Percentiles rank a stretch among this genome's conserved stretches.
These are phyloP conservation scores for Cyprinella venusta DNA, from an alignment of 2,797 vertebrate species.

Conservation along the genomic window DNA sequence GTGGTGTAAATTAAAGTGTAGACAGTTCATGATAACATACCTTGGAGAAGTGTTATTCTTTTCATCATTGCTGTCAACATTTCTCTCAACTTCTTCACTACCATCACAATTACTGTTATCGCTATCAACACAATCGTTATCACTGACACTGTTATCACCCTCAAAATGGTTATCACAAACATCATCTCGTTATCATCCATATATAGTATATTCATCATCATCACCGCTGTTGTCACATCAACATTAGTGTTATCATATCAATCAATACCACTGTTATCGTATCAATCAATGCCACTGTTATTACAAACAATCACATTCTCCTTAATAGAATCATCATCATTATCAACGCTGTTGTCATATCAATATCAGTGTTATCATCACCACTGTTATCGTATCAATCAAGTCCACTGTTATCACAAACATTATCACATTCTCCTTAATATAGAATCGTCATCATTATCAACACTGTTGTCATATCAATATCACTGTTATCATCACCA, in stretches of 20 bases:
- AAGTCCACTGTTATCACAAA: background rate
- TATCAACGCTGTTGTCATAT: background rate
- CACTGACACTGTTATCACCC: background rate
- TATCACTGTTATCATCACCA: background rate
- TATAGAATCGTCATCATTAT: background rate
- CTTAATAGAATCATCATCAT: background rate
- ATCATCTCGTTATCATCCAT: background rate
- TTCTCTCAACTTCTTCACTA: background rate
- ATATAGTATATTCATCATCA: background rate
- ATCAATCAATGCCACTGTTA: background rate
- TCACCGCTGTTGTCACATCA: background rate
- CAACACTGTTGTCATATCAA: background rate
- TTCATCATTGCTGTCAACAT: background rate
- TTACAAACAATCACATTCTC: background rate
- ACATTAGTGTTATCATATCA: background rate
- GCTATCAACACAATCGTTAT: background rate
- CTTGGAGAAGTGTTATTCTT: background rate
- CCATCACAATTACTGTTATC: background rate
- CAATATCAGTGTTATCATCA: background rate
- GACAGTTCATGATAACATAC: background rate
- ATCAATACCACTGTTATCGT: background rate
- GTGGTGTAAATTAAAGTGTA: background rate
- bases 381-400: background rate
- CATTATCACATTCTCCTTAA: background rate
- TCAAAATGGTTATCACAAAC: background rate